Evolutionary conservation across 2,113 vertebrate genomes (phyloP).

Genomic region (Heterocephalus glaber): DNA sequence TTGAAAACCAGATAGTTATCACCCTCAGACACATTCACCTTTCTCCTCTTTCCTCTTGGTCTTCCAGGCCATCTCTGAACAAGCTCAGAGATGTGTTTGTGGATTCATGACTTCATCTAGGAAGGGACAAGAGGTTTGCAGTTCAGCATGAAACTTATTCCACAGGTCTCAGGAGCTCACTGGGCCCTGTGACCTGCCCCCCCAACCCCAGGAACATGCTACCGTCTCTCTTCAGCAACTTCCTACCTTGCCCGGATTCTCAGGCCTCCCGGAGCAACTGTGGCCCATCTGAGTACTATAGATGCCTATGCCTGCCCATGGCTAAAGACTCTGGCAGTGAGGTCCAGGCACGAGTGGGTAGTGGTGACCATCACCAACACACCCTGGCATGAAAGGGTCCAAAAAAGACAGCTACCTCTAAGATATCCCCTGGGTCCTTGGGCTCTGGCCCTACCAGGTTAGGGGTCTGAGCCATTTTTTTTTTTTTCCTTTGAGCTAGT

Average conservation of each 20-base stretch:
- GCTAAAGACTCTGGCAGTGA: background rate
- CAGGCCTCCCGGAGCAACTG: background rate
- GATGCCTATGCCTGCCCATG: background rate
- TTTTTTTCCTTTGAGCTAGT: background rate
- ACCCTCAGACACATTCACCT: background rate
- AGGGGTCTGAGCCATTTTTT: background rate
- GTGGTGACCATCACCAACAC: background rate
- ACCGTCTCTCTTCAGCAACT: background rate
- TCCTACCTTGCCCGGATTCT: background rate
- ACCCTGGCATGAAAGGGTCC: background rate
- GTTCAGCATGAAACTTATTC: background rate
- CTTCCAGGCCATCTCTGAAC: background rate
- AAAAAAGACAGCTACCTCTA: background rate
- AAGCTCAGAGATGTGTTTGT: background rate
- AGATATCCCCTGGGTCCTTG: no score
- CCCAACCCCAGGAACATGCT: background rate
- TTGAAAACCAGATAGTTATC: background rate
- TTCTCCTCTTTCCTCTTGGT: background rate
- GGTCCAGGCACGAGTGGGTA: background rate
- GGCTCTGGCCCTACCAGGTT: background rate
- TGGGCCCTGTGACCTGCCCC: background rate
- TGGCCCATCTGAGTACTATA: no score
- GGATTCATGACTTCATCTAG: background rate
- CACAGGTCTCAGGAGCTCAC: background rate
- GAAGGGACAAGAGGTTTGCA: background rate